phyloP scores from a whole-genome alignment of 1,140 invertebrate genomes.

The Ephestia elutella region DNA sequence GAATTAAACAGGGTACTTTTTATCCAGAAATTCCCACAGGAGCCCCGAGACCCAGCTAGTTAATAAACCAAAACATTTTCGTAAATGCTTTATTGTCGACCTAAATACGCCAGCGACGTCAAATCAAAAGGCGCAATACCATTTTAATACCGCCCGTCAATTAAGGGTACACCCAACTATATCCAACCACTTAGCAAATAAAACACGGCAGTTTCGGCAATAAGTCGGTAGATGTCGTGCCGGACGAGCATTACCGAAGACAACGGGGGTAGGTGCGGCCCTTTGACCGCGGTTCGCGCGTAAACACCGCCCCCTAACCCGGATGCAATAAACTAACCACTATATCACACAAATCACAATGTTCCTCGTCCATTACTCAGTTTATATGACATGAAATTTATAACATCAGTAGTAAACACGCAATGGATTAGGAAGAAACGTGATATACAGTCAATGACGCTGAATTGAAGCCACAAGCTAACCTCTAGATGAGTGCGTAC shows the following conservation, averaged over 20 bases:
- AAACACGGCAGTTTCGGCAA: conserved; percentile 40
- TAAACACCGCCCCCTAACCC: conserved; percentile 48
- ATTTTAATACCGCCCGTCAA: conserved; percentile 31
- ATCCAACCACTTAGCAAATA: conserved; percentile 58
- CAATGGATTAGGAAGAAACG: conserved; percentile 27
- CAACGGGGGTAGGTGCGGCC: conserved; percentile 59
- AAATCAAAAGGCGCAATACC: not conserved
- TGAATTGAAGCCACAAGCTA: conserved; percentile 30
- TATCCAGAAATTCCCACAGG: too few species aligned
- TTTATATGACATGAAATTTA: not conserved
- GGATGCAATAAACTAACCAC: conserved; percentile 14
- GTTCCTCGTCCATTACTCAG: conserved; percentile 15
- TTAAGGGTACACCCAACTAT: conserved; percentile 38
- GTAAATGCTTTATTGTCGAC: not conserved
- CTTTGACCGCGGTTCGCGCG: conserved; percentile 62
- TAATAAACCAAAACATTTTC: not conserved
- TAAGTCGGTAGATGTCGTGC: conserved; percentile 63
- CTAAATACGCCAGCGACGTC: not conserved
- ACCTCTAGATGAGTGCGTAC: conserved; percentile 69
- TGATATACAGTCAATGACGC: conserved; percentile 24
- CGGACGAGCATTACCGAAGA: conserved; percentile 57
- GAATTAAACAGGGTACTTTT: too few species aligned
- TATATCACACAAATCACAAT: not conserved
- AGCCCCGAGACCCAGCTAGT: too few species aligned
- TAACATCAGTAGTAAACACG: not conserved